phyloP scores from a whole-genome alignment of 2,113 vertebrate genomes.

The Orycteropus afer region DNA sequence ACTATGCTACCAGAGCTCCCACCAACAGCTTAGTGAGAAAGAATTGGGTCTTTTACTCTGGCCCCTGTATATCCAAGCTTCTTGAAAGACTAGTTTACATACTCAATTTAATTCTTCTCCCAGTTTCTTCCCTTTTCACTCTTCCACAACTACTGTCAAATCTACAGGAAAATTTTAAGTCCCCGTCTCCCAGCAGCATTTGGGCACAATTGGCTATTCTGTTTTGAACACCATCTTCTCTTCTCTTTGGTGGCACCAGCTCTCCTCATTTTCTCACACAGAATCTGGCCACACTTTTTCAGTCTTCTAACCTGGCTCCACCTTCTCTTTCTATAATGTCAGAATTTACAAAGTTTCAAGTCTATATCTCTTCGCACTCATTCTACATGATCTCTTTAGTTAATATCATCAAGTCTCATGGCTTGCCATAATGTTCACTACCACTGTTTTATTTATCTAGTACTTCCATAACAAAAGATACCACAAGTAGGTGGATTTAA shows the following conservation, averaged over 20 bases:
- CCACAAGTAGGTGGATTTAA: no score
- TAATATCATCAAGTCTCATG: background rate
- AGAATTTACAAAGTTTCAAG: background rate
- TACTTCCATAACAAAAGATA: no score
- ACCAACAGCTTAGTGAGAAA: background rate
- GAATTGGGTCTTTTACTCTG: background rate
- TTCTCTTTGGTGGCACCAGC: background rate
- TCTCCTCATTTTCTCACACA: background rate
- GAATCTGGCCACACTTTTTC: background rate
- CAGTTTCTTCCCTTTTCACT: background rate
- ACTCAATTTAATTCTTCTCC: background rate
- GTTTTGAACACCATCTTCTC: background rate
- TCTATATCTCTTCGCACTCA: background rate
- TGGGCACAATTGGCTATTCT: fast-evolving
- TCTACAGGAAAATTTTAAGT: background rate
- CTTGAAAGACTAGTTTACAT: background rate
- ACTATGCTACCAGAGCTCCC: no score
- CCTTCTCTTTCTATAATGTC: background rate
- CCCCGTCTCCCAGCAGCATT: background rate
- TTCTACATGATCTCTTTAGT: background rate
- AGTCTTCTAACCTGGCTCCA: background rate
- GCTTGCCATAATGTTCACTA: background rate
- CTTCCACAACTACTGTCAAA: background rate
- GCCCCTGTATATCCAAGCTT: background rate
- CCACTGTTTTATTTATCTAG: background rate